Base-by-base conservation (phyloP, 2,113 vertebrate species). In the Toxotes jaculatrix region DNA sequence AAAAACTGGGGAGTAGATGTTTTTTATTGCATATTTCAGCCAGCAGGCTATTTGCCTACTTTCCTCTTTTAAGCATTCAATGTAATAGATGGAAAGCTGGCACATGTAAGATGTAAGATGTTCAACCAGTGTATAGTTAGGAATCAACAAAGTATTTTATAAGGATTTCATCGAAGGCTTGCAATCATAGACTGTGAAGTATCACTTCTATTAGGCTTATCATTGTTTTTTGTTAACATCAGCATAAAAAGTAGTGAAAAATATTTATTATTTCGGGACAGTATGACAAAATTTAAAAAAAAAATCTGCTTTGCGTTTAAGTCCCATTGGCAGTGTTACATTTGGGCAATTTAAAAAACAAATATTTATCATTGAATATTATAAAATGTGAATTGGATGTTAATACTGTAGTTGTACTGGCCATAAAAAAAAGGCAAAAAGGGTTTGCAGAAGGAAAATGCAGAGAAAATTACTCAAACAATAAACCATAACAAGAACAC, bases 1-100 rank as follows among this genome's bases (percentile, higher is more conserved):
- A 62, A 84, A 86, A 87, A 85, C 85, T 62, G 63, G 59, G 60
- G 34, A 88, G 71, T 82, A 79, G 77, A 61, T 80, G 47, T 70
- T 80, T 75, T 72, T 75, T 70, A 68, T 79, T 74, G 63, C 70
- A 74, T 49, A 60, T 86, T 80, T 81, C 79, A 88, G 86, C 74
- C 77, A 85, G 51, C 49, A 83, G 83, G 64, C 72, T 34, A 13
- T 87, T 85, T 82, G 67, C 75, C 80, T 67, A 21, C 49, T 84
- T 83, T 80, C 38, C 34, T 43, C 56, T 84, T 59, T 57, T 75
- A 79, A 85, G 49, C 60, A 53, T 55, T 78, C 45, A 69, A 27
- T 74, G 27, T 74, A 60, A 87, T 49, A 36, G 34, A 80, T 8
- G 45, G 59, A 79, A 78, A 84, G 42, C 53, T 77, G 56, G 70